Evolutionary conservation across 2,888 invertebrate species (phyloP), one percentile per base, ranked within the genome.

Genomic region (Drosophila atripex): DNA sequence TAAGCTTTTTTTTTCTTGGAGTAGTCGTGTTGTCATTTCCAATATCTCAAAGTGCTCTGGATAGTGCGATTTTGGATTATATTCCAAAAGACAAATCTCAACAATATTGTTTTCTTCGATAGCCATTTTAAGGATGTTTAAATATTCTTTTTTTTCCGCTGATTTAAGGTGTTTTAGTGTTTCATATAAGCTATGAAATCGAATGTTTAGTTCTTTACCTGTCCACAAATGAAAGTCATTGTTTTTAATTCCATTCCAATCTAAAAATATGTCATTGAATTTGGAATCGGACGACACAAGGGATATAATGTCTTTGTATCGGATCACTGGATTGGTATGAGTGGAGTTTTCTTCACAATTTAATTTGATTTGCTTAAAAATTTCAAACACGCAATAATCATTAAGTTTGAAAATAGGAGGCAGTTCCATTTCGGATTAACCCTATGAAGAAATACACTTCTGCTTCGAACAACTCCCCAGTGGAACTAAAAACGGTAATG

Each of bases 241-340:
- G 3, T 30, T 9, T 35, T n/a, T 12, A n/a, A 6, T 35, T 35
- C n/a, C 12, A n/a, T 6, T 5, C 35, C 35, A 35, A 5, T n/a
- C 6, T 35, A 11, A 35, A 35, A n/a, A 35, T n/a, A n/a, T n/a
- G n/a, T 35, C 35, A n/a, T 12, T 35, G 6, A 35, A n/a, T 12
- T 12, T 35, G 4, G 5, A n/a, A 11, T 21, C 9, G 5, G 32
- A 51, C 14, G 12, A 12, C 3, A 12, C 23, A 52, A 52, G 35
- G 2, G 14, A 2, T 14, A 55, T 55, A 14, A 52, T 21, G 23
- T 55, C 52, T 8, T 14, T 32, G 21, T 55, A 51, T 51, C 23
- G 52, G 9, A 35, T 5, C 12, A 35, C 5, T 35, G 35, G n/a
- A 35, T 35, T 35, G 0, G 5, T 35, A 6, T 35, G 35, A n/a